These are phyloP conservation scores for Numenius phaeopus DNA, from an alignment of 2,797 vertebrate species.

Conservation along the genomic window DNA sequence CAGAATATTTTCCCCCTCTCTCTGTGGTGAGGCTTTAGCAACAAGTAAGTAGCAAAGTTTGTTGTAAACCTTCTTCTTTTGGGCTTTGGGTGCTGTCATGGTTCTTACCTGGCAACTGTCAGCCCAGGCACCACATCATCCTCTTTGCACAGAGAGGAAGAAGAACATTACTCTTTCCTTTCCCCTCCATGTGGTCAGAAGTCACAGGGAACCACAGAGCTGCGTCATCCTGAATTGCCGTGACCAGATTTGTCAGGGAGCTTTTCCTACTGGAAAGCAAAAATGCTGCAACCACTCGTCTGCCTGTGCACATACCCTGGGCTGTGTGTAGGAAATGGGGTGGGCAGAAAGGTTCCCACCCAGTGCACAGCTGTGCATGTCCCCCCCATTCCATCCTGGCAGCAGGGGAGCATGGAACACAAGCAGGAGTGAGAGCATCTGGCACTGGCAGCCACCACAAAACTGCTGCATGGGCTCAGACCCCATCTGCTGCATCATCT, in stretches of 20 bases:
- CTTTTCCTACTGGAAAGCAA: not conserved
- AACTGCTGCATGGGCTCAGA: accelerated
- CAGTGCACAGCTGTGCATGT: accelerated
- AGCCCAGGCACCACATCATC: not conserved
- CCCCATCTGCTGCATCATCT: not conserved
- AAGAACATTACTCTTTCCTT: not conserved
- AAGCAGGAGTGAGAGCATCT: not conserved
- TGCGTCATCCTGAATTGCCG: accelerated
- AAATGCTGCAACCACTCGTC: accelerated
- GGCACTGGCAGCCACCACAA: not conserved
- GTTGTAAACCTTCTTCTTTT: not conserved
- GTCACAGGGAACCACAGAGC: not conserved
- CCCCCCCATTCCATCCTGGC: not conserved
- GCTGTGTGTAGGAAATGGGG: not conserved
- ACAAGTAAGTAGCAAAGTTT: not conserved
- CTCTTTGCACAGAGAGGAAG: not conserved
- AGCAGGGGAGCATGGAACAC: accelerated
- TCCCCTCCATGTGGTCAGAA: not conserved
- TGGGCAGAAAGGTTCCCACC: not conserved
- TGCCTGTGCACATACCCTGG: accelerated
- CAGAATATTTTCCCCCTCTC: not conserved
- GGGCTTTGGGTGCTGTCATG: not conserved
- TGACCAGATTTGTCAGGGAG: not conserved
- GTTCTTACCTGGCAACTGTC: not conserved
- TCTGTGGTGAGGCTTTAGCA: not conserved